Evolutionary conservation across 2,113 vertebrate species (phyloP), one percentile per base, ranked within the genome.

Genomic region (Laticauda colubrina): DNA sequence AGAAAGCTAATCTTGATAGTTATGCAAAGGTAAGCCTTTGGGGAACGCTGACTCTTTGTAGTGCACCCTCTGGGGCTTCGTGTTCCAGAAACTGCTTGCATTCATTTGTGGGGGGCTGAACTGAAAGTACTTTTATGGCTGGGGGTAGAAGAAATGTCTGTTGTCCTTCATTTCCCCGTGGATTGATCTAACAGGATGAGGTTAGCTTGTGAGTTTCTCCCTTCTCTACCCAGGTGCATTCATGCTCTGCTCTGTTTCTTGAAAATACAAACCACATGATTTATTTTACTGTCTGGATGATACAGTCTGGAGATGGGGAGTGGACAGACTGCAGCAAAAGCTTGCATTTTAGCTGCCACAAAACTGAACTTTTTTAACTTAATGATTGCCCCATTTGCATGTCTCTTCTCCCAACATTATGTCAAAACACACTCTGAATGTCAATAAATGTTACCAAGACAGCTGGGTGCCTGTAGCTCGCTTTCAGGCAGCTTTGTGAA

Each of bases 91-190:
- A 61, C n/a, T 61, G 43, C n/a, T 9, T 15, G 14, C 81, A 34
- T 34, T 57, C 9, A 24, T 26, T 34, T 85, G 12, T 10, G 9
- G 12, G 24, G 59, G 5, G 86, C 45, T 34, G 14, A 54, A 57
- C 90, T 92, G 95, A 81, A 97, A 96, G 98, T 98, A 98, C 98
- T 98, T 97, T 98, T 98, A 98, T 98, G 97, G 98, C 97, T 94
- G 97, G 97, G 91, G 97, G 97, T 98, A 98, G 98, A 98, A 20
- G 69, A n/a, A 97, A 75, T 12, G 97, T 97, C 97, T 97, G 96
- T 97, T 97, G 96, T 96, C 92, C 97, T 96, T 97, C 97, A 87
- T 87, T 26, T 29, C 97, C 96, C 96, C 3, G 2, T 23, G 81
- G 23, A 34, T 69, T 43, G 12, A 53, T 97, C 97, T 97, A 98